These are phyloP conservation scores for Hydrolagus colliei DNA, from an alignment of 2,797 vertebrate genomes.

Conservation along the genomic window DNA sequence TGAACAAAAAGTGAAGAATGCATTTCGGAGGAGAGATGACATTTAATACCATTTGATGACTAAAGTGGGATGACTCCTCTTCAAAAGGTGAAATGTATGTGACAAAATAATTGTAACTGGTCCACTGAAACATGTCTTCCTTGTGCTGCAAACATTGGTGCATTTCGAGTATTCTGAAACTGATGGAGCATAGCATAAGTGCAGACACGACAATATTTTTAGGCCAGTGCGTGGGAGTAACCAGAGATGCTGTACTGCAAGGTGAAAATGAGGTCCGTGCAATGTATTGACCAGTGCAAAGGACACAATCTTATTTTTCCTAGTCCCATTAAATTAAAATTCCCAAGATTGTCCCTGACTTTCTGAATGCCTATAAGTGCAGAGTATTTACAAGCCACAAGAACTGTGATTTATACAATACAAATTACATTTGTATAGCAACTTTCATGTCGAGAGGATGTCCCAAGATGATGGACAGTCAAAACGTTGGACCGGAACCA, in stretches of 20 bases:
- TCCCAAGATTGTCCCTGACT: neutral
- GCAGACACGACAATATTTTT: slow-evolving; percentile 7
- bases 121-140: neutral
- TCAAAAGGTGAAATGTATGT: neutral
- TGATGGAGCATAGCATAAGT: neutral
- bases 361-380: too few species aligned
- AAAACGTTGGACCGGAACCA: too few species aligned
- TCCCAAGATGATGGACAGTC: too few species aligned
- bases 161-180: neutral
- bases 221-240: neutral
- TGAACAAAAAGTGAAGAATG: neutral
- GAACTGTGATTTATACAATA: neutral
- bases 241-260: neutral
- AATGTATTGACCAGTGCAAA: neutral
- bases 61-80: neutral
- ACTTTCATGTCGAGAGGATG: too few species aligned
- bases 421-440: too few species aligned
- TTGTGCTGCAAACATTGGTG: neutral
- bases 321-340: neutral
- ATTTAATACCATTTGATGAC: neutral
- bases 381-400: neutral
- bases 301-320: neutral
- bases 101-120: neutral
- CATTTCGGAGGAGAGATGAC: neutral
- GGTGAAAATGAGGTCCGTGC: too few species aligned